These are phyloP conservation scores for Nemurella pictetii DNA, from an alignment of 2,888 invertebrate genomes.

Conservation along the genomic window DNA sequence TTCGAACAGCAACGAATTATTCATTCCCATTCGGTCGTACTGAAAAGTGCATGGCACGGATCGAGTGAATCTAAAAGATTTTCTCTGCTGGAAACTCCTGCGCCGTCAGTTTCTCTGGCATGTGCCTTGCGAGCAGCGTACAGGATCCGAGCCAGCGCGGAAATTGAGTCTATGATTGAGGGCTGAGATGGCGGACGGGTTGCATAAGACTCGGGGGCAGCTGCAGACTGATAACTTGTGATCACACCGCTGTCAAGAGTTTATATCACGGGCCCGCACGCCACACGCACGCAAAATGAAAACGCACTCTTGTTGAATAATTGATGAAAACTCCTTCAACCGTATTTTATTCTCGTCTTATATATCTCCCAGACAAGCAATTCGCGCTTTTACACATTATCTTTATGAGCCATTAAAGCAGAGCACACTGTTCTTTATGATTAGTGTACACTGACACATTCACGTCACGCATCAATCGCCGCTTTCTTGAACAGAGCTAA, in stretches of 20 bases:
- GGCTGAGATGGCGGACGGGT: slow-evolving; percentile 17
- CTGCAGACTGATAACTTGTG: slow-evolving; percentile 27
- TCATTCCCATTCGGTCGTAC: too few species aligned
- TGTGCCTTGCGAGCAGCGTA: not conserved
- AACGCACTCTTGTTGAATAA: slow-evolving; percentile 29
- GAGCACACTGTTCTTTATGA: slow-evolving; percentile 4
- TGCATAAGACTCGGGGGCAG: slow-evolving; percentile 22
- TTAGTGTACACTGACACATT: not conserved
- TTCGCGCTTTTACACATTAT: slow-evolving; percentile 18
- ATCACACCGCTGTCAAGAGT: slow-evolving; percentile 25
- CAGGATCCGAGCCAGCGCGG: not conserved
- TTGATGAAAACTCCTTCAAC: slow-evolving; percentile 23
- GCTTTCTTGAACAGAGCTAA: not conserved
- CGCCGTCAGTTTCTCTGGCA: too few species aligned
- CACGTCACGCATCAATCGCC: not conserved
- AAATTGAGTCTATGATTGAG: slow-evolving; percentile 29
- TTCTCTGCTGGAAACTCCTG: too few species aligned
- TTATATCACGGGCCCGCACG: not conserved
- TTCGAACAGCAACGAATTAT: too few species aligned
- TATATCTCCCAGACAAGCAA: slow-evolving; percentile 10
- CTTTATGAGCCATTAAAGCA: slow-evolving; percentile 3
- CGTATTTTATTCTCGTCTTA: slow-evolving; percentile 18
- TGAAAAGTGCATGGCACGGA: too few species aligned
- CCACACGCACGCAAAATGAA: slow-evolving; percentile 25
- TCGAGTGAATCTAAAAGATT: too few species aligned